Percentiles rank a stretch among this genome's conserved stretches.
phyloP scores from a whole-genome alignment of 2,888 invertebrate genomes.

The Colletes collaris region DNA sequence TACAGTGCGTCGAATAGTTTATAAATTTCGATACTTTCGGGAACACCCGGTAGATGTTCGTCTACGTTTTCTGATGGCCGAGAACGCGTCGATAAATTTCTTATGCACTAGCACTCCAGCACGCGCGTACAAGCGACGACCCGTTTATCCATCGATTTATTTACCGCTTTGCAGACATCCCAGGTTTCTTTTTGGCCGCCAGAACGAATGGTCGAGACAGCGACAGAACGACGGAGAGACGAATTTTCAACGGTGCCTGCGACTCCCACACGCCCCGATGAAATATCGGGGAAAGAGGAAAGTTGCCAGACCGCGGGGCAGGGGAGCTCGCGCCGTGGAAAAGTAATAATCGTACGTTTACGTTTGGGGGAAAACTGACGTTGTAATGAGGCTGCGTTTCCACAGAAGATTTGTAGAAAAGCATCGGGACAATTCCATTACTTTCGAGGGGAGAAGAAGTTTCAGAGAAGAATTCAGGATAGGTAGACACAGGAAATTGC shows the following conservation, averaged over 20 bases:
- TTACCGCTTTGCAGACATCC: constrained; percentile 47
- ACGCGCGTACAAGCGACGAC: constrained; percentile 38
- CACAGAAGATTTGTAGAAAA: constrained; percentile 20
- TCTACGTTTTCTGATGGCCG: constrained; percentile 37
- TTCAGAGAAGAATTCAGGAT: neutral
- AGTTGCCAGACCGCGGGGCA: neutral
- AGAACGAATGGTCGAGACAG: constrained; percentile 45
- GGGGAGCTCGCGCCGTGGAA: neutral
- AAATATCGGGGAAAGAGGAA: constrained; percentile 29
- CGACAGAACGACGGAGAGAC: constrained; percentile 22
- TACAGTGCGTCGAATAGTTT: neutral
- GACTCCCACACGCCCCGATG: constrained; percentile 23
- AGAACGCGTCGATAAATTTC: constrained; percentile 64
- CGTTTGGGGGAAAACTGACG: constrained; percentile 12
- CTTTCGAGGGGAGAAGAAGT: neutral
- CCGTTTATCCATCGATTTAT: constrained; percentile 64
- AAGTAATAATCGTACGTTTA: constrained; percentile 37
- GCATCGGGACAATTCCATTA: constrained; percentile 15
- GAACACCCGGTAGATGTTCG: constrained; percentile 39
- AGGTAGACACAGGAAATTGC: too few relatives aligned
- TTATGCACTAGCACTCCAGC: constrained; percentile 44
- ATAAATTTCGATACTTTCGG: neutral
- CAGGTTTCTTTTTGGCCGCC: constrained; percentile 36
- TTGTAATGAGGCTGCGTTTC: constrained; percentile 21
- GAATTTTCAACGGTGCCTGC: constrained; percentile 35